Conservation (phyloP, 2,113 vertebrate genomes). For the Neolamprologus longior region DNA sequence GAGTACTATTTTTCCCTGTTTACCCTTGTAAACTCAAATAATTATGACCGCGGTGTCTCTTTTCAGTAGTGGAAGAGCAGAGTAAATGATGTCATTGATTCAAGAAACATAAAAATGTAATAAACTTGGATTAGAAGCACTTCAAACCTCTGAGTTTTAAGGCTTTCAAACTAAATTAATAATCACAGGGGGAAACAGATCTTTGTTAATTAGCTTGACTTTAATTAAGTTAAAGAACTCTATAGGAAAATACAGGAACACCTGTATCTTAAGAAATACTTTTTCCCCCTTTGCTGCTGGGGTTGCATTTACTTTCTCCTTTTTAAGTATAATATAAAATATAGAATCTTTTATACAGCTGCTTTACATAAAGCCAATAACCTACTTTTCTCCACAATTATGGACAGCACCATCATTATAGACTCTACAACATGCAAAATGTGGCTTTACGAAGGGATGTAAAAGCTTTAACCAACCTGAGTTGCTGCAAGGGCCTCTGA, state of each 20-base stretch:
- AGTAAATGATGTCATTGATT: neutral
- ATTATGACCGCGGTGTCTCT: neutral
- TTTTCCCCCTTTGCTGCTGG: accelerated
- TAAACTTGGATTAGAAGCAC: neutral
- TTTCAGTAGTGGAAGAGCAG: neutral
- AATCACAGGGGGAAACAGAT: neutral
- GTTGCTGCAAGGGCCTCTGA: neutral
- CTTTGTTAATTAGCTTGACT: neutral
- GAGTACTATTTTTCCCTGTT: neutral
- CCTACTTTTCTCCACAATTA: neutral
- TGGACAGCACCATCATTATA: neutral
- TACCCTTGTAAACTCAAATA: neutral
- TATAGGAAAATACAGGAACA: neutral
- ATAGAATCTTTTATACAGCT: neutral
- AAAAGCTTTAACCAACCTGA: neutral
- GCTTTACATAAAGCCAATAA: neutral
- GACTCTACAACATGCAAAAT: neutral
- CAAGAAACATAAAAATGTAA: neutral
- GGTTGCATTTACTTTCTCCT: neutral
- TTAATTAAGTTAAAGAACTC: neutral
- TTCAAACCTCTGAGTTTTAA: neutral
- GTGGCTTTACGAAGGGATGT: neutral
- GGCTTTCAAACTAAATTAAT: neutral
- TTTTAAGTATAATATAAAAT: too few species aligned
- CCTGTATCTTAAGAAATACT: neutral